These are phyloP conservation scores for Dicerorhinus sumatrensis DNA, from an alignment of 2,113 vertebrate genomes.

Conservation along the genomic window DNA sequence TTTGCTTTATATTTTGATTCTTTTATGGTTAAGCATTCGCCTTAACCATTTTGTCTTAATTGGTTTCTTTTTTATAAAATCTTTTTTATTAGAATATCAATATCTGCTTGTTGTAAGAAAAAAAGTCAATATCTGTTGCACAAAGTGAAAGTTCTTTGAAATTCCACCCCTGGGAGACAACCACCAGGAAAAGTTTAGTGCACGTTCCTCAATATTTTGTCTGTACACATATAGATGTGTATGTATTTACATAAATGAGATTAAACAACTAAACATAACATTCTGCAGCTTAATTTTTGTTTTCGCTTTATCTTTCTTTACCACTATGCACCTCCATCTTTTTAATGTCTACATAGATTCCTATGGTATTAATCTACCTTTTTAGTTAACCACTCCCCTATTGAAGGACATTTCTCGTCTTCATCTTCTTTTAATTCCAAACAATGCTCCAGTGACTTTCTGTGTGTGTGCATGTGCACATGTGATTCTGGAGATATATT, in stretches of 20 bases:
- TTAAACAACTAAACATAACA: background rate
- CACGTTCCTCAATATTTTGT: background rate
- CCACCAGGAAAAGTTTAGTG: background rate
- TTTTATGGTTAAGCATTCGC: background rate
- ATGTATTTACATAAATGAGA: background rate
- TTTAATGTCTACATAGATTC: background rate
- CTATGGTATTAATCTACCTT: background rate
- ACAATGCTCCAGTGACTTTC: background rate
- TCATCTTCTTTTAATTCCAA: background rate
- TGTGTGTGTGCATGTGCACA: too few relatives aligned
- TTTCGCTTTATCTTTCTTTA: background rate
- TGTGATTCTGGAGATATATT: background rate
- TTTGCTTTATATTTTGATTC: background rate
- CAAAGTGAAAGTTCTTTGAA: background rate
- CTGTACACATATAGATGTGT: background rate
- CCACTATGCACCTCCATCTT: background rate
- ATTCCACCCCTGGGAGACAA: background rate
- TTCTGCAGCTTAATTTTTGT: background rate
- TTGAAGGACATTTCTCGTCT: background rate
- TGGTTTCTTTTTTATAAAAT: background rate
- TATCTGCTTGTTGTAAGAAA: background rate
- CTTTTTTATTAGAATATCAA: background rate
- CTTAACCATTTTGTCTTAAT: background rate
- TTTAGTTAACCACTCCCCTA: background rate
- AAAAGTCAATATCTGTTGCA: background rate